These are phyloP conservation scores for Caenorhabditis tropicalis DNA, from an alignment of 1,140 invertebrate genomes.

Conservation along the genomic window DNA sequence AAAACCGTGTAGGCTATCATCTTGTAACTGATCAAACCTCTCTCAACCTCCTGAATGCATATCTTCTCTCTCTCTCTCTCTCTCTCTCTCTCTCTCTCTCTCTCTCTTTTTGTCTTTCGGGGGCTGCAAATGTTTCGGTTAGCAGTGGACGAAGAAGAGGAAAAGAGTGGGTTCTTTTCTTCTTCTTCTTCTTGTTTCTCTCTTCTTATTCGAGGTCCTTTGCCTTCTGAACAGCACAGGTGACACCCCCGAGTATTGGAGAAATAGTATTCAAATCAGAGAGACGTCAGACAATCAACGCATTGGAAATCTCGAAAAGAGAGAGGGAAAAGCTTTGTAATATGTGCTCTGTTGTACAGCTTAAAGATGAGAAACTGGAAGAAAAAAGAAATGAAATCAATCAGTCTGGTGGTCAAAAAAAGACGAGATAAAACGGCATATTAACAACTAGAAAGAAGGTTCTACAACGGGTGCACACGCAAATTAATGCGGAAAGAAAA, in stretches of 20 bases:
- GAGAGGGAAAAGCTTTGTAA: slow-evolving; percentile 8
- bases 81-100: not conserved
- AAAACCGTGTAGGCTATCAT: slow-evolving; percentile 26
- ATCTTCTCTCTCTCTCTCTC: not conserved
- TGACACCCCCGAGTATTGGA: slow-evolving; percentile 1
- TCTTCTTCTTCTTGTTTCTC: not conserved
- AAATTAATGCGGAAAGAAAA: slow-evolving; percentile 36
- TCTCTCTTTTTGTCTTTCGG: not conserved
- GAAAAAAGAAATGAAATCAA: not conserved
- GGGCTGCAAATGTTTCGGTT: slow-evolving; percentile 38
- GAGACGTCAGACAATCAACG: not conserved
- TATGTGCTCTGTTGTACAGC: slow-evolving; percentile 32
- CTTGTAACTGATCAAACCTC: slow-evolving; percentile 26
- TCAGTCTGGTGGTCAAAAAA: slow-evolving; percentile 31
- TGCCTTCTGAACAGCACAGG: slow-evolving; percentile 32
- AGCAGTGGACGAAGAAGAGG: not conserved
- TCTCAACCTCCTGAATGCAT: not conserved
- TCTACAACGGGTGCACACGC: not conserved
- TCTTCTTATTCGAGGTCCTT: not conserved
- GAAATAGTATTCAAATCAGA: not conserved
- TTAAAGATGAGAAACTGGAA: not conserved
- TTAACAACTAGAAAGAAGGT: not conserved
- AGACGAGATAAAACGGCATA: not conserved
- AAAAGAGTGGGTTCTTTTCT: slow-evolving; percentile 31
- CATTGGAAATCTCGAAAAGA: not conserved